Evolutionary conservation across 2,797 vertebrate genomes (phyloP).

Genomic region (Rhodeus uyekii): DNA sequence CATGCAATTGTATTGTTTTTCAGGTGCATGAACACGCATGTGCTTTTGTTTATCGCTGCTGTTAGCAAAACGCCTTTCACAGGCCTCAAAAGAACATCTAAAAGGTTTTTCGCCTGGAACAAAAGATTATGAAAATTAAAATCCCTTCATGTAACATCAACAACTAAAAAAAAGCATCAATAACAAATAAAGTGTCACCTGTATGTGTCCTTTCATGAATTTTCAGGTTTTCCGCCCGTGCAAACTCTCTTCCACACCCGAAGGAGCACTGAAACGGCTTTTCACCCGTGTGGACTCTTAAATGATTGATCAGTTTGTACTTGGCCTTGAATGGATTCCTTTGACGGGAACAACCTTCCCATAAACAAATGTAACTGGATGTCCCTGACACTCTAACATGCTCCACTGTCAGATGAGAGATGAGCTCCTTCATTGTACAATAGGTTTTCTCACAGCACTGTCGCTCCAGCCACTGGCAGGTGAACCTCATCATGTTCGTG

Average conservation of each 20-base stretch:
- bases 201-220: constrained; percentile 39
- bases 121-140: neutral
- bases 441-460: constrained; percentile 14
- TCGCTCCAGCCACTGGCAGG: constrained; percentile 28
- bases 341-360: constrained; percentile 12
- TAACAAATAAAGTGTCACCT: neutral
- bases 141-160: neutral
- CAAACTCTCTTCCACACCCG: constrained; percentile 4
- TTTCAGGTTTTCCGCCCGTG: constrained; percentile 17
- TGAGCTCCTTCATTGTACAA: constrained; percentile 14
- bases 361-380: neutral
- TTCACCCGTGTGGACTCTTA: constrained; percentile 29
- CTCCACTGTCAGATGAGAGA: constrained; percentile 3
- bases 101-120: constrained; percentile 34
- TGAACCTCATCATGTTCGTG: neutral
- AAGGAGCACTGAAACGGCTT: constrained; percentile 16
- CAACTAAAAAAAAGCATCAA: neutral
- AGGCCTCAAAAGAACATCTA: constrained; percentile 15
- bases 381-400: constrained; percentile 18
- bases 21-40: neutral
- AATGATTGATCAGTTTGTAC: constrained; percentile 33
- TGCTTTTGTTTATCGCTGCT: constrained; percentile 40
- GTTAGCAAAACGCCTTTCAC: constrained; percentile 22
- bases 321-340: constrained; percentile 30
- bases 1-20: constrained; percentile 1